A percentile compares a stretch with the other conserved stretches of the same genome.
These are phyloP conservation scores for Rhagonycha lutea DNA, from an alignment of 2,888 invertebrate genomes.

Conservation along the genomic window DNA sequence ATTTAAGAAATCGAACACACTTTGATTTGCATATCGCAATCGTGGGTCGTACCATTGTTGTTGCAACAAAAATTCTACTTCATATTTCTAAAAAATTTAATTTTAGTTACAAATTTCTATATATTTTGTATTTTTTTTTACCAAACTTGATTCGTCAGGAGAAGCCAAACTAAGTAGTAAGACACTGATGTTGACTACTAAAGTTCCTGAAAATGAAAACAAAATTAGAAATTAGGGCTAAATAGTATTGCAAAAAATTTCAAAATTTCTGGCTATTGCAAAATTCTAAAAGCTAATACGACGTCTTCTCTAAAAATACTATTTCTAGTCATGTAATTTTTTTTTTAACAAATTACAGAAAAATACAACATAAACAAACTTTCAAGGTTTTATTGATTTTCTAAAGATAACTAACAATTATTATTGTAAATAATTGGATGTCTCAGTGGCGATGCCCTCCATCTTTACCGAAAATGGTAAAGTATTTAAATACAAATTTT, in stretches of 20 bases:
- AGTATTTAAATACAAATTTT: too few species aligned
- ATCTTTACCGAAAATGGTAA: too few species aligned
- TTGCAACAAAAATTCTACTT: constrained; percentile 91
- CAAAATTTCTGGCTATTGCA: background rate
- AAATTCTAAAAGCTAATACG: too few species aligned
- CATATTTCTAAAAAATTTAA: constrained; percentile 79
- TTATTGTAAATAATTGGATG: too few species aligned
- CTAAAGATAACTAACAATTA: too few species aligned
- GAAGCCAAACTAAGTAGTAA: constrained; percentile 91
- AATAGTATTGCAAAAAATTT: background rate
- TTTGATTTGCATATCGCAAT: constrained; percentile 85
- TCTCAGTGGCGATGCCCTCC: too few species aligned
- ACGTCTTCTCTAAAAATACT: too few species aligned
- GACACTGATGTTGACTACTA: constrained; percentile 93
- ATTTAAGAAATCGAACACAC: constrained; percentile 85
- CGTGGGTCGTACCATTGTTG: constrained; percentile 94
- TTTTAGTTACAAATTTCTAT: background rate
- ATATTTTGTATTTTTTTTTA: constrained; percentile 51
- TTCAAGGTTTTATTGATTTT: too few species aligned
- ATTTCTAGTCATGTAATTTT: too few species aligned
- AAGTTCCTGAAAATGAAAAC: constrained; percentile 74
- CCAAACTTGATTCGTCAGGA: constrained; percentile 95
- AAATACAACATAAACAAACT: too few species aligned
- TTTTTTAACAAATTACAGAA: too few species aligned
- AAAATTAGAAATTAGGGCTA: background rate